Percentiles rank a stretch among this genome's conserved stretches.
phyloP scores from a whole-genome alignment of 2,113 vertebrate genomes.

The Cyrtonyx montezumae region DNA sequence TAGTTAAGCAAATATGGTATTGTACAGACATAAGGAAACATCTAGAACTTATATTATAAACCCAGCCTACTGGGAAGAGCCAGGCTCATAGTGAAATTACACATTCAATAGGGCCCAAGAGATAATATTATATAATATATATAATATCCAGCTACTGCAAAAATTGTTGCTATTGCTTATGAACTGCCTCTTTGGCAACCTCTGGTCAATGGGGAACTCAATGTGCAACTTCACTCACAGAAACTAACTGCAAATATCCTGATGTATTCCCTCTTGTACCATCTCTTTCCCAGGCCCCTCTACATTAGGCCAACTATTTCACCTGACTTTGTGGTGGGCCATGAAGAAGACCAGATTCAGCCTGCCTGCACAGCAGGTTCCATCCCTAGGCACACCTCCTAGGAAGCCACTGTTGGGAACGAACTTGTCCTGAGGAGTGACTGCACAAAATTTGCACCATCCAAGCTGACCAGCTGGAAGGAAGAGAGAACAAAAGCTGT shows the following conservation, averaged over 20 bases:
- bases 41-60: conserved; percentile 1
- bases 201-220: neutral
- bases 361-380: fast-evolving
- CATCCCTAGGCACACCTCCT: neutral
- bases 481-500: neutral
- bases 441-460: neutral
- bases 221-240: neutral
- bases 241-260: neutral
- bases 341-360: neutral
- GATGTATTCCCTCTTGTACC: neutral
- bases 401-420: fast-evolving
- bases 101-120: neutral
- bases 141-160: neutral
- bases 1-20: neutral
- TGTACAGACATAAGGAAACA: neutral
- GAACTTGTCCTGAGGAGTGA: neutral
- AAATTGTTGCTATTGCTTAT: conserved; percentile 10
- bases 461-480: neutral
- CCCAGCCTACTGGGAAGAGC: conserved; percentile 23
- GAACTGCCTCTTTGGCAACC: neutral
- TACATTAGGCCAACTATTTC: neutral
- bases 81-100: neutral
- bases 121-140: neutral
- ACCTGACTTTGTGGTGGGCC: neutral
- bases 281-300: neutral